Conservation (phyloP, 2,797 vertebrate genomes). For the Amblyraja radiata region DNA sequence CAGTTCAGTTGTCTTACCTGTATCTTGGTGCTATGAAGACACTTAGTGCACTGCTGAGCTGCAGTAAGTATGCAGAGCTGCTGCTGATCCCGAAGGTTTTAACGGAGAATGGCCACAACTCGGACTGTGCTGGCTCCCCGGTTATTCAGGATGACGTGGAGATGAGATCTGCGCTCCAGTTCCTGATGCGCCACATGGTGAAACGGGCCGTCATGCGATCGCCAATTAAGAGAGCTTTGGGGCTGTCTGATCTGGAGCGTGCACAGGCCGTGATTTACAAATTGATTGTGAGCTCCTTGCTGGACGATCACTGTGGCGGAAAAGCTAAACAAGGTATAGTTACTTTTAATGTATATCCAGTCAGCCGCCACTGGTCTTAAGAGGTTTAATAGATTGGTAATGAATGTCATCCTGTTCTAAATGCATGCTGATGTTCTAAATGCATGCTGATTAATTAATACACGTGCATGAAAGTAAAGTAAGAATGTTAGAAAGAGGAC, state of each 20-base stretch:
- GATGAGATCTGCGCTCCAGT: constrained; percentile 87
- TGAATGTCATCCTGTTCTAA: neutral
- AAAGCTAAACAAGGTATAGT: constrained; percentile 70
- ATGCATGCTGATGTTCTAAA: neutral
- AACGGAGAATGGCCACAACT: constrained; percentile 83
- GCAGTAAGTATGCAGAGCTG: constrained; percentile 92
- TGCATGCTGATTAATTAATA: neutral
- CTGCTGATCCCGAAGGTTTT: constrained; percentile 88
- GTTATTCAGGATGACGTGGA: constrained; percentile 85
- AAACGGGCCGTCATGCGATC: constrained; percentile 93
- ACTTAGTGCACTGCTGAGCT: constrained; percentile 86
- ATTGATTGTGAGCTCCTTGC: constrained; percentile 79
- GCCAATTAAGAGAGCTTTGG: constrained; percentile 83
- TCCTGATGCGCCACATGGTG: constrained; percentile 96
- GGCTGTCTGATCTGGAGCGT: constrained; percentile 85
- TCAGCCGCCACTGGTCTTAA: neutral
- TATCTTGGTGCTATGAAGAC: constrained; percentile 96
- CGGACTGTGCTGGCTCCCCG: constrained; percentile 74
- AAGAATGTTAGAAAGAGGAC: no score
- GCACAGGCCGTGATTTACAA: constrained; percentile 97
- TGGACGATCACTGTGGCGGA: constrained; percentile 77
- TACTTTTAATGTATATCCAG: neutral
- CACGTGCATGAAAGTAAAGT: no score
- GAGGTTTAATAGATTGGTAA: neutral
- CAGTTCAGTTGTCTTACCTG: constrained; percentile 88